phyloP scores from a whole-genome alignment of 2,888 invertebrate genomes.

The Thecocarcelia acutangulata region DNA sequence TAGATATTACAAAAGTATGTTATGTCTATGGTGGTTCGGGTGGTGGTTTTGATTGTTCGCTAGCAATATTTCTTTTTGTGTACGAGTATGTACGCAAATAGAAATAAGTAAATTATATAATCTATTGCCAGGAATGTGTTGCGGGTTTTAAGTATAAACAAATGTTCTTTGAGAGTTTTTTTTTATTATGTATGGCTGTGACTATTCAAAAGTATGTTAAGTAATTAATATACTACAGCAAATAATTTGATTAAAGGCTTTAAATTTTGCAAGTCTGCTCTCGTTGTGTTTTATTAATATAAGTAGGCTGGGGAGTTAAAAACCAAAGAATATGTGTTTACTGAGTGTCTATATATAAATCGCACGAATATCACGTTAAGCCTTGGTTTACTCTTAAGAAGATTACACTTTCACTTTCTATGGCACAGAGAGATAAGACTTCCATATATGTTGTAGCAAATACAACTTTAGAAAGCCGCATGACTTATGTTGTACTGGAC shows the following conservation, averaged over 20 bases:
- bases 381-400: too few species aligned
- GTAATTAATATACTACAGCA: slow-evolving; percentile 65
- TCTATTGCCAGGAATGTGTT: slow-evolving; percentile 14
- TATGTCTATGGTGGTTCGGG: slow-evolving; percentile 1
- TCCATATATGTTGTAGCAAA: too few species aligned
- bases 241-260: slow-evolving; percentile 64
- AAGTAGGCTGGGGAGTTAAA: too few species aligned
- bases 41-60: slow-evolving; percentile 7
- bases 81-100: not conserved
- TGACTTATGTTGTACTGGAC: too few species aligned
- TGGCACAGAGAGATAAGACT: too few species aligned
- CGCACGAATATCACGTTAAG: too few species aligned
- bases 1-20: slow-evolving; percentile 35
- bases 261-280: slow-evolving; percentile 14
- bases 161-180: slow-evolving; percentile 16
- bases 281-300: not conserved
- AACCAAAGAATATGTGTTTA: too few species aligned
- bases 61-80: slow-evolving; percentile 7
- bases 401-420: too few species aligned
- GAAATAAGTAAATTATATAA: slow-evolving; percentile 28
- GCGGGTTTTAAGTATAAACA: slow-evolving; percentile 24
- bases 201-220: slow-evolving; percentile 53
- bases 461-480: too few species aligned
- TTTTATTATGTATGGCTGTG: not conserved
- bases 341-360: too few species aligned